Evolutionary conservation across 1,140 invertebrate genomes (phyloP).

Genomic region (Eriosoma lanigerum): DNA sequence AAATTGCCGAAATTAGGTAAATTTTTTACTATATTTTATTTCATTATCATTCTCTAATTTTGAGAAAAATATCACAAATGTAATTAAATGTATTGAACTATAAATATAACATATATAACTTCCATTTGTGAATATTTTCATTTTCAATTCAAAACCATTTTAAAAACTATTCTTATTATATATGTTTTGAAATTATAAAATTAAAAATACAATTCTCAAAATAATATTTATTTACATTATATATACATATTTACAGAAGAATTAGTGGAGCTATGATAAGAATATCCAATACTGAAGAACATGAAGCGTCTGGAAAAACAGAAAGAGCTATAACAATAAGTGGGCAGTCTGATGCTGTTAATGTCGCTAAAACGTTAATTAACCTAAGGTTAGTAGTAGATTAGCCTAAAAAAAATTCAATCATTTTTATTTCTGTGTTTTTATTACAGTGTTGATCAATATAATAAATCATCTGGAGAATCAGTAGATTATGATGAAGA

Average conservation of each 20-base stretch:
- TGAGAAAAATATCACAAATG: too few species aligned
- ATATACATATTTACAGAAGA: constrained; percentile 60
- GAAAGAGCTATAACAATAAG: constrained; percentile 67
- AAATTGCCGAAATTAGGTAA: constrained; percentile 74
- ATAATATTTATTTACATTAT: not conserved
- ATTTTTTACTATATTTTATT: not conserved
- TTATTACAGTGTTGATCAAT: constrained; percentile 44
- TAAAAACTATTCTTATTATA: not conserved
- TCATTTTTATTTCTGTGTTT: not conserved
- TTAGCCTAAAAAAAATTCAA: not conserved
- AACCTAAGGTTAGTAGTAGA: constrained; percentile 68
- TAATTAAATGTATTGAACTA: too few species aligned
- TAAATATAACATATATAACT: too few species aligned
- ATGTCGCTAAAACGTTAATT: constrained; percentile 70
- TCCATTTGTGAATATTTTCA: too few species aligned
- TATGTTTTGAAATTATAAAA: not conserved
- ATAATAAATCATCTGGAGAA: constrained; percentile 48
- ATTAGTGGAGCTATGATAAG: constrained; percentile 71
- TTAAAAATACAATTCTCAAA: too few species aligned
- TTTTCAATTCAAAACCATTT: not conserved
- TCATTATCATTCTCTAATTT: too few species aligned
- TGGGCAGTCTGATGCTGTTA: constrained; percentile 68
- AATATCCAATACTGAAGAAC: constrained; percentile 68
- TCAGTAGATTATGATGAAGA: constrained; percentile 40
- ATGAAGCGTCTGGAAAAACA: constrained; percentile 61